Percentiles rank a stretch among this genome's conserved stretches.
Conservation (phyloP, 2,797 vertebrate genomes). For the Pteropus rufus region DNA sequence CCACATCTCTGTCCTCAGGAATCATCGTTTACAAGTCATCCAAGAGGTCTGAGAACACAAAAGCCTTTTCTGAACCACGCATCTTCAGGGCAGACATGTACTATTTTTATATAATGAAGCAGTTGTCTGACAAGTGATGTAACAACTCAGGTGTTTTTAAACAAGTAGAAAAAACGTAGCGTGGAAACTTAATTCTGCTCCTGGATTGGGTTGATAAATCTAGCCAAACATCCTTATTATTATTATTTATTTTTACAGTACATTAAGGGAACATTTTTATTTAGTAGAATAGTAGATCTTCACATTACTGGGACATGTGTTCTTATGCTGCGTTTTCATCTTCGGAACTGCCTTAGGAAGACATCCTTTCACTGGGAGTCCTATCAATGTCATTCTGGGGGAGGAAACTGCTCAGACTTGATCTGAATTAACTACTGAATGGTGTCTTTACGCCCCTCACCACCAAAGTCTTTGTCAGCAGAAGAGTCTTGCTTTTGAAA, state of each 20-base stretch:
- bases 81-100: slow-evolving; percentile 21
- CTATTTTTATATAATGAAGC: slow-evolving; percentile 62
- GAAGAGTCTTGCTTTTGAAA: slow-evolving; percentile 64
- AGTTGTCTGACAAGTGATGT: slow-evolving; percentile 55
- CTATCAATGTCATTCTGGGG: background rate
- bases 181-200: slow-evolving; percentile 50
- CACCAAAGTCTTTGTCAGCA: slow-evolving; percentile 75
- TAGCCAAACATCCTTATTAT: slow-evolving; percentile 74
- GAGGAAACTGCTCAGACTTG: slow-evolving; percentile 67
- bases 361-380: slow-evolving; percentile 65
- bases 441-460: slow-evolving; percentile 62
- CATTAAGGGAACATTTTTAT: slow-evolving; percentile 81
- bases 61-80: background rate
- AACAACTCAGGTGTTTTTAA: slow-evolving; percentile 67
- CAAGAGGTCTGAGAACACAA: background rate
- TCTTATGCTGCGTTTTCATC: slow-evolving; percentile 79
- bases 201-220: slow-evolving; percentile 79
- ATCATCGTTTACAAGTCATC: background rate
- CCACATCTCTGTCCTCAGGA: background rate
- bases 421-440: slow-evolving; percentile 75
- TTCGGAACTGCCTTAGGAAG: slow-evolving; percentile 79
- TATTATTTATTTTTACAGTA: slow-evolving; percentile 74
- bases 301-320: slow-evolving; percentile 79
- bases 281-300: slow-evolving; percentile 80
- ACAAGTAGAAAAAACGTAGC: slow-evolving; percentile 66